Evolutionary conservation across 2,888 invertebrate species (phyloP), one percentile per base, ranked within the genome.

Genomic region (Callinectes sapidus): DNA sequence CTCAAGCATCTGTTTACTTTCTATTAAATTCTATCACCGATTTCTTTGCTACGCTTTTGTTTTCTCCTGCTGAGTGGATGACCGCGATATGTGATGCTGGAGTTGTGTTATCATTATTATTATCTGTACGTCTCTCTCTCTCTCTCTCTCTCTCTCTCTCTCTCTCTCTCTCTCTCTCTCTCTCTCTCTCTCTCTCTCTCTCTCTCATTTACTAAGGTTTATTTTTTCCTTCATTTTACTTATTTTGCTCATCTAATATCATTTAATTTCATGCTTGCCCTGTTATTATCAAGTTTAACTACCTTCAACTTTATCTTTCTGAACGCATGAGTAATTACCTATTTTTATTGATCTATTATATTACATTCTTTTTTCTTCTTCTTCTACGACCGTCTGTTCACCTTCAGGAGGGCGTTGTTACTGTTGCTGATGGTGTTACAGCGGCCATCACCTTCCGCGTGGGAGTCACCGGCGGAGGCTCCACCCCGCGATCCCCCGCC

Each of bases 131-230:
- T 28, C 85, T 85, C 85, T 85, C 85, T 28, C 85, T 28, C 28
- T 28, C 85, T 85, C 85, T 85, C 85, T 85, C 85, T 85, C 85
- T 28, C 85, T 85, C 85, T 85, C 85, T 85, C 85, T 81, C 85
- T 85, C 85, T 85, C 85, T 85, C 85, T 85, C 85, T 85, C 85
- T 81, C n/a, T 85, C 85, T 28, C 85, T 85, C 85, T 85, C 85
- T 85, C 85, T 85, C 85, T 28, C 85, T 85, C 85, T 85, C 85
- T 85, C 85, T 85, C 85, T 16, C 85, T 85, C 85, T 85, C 85
- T 85, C 85, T 85, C 85, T 28, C 85, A 39, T 39, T 39, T 39
- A 39, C 39, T 39, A 3, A 39, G 5, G 39, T 39, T 39, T 39
- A 3, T n/a, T 85, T n/a, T 85, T n/a, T 85, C 32, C 3, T 48